Percentiles rank a stretch among this genome's conserved stretches.
Conservation (phyloP, 2,888 invertebrate species). For the Lumbricus terrestris region DNA sequence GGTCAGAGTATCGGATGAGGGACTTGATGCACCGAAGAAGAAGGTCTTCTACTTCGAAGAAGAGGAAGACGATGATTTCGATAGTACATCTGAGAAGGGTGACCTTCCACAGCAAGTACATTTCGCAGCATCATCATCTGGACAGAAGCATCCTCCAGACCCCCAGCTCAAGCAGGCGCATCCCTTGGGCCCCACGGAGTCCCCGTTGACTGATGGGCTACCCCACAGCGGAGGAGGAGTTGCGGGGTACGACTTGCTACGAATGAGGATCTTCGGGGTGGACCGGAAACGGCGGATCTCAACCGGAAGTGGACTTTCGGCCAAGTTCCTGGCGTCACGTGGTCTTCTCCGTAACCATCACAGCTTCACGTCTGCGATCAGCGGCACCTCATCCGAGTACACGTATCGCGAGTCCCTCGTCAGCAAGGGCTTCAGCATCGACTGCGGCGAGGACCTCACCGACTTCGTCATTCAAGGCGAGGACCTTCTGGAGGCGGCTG, state of each 20-base stretch:
- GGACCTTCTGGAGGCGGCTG: constrained; percentile 10
- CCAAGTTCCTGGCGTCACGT: not conserved
- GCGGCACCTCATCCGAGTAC: constrained; percentile 21
- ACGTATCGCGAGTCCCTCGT: constrained; percentile 26
- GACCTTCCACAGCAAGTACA: not conserved
- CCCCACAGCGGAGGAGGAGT: not conserved
- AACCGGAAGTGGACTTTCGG: not conserved
- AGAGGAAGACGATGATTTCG: not conserved
- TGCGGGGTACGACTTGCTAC: not conserved
- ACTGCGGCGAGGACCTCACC: constrained; percentile 29
- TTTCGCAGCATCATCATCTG: not conserved
- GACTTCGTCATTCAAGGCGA: constrained; percentile 21
- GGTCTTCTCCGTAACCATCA: not conserved
- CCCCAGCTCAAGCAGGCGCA: not conserved
- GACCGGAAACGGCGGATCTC: not conserved
- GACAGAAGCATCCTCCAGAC: not conserved
- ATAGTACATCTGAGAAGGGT: not conserved
- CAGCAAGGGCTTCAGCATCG: constrained; percentile 33
- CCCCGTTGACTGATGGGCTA: not conserved
- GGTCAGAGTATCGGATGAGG: not conserved
- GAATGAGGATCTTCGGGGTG: not conserved
- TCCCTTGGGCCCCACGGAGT: not conserved
- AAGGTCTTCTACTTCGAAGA: not conserved
- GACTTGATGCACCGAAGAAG: not conserved
- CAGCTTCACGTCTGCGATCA: not conserved